Conservation (phyloP, 2,797 vertebrate genomes). For the Pantherophis alleghaniensis region DNA sequence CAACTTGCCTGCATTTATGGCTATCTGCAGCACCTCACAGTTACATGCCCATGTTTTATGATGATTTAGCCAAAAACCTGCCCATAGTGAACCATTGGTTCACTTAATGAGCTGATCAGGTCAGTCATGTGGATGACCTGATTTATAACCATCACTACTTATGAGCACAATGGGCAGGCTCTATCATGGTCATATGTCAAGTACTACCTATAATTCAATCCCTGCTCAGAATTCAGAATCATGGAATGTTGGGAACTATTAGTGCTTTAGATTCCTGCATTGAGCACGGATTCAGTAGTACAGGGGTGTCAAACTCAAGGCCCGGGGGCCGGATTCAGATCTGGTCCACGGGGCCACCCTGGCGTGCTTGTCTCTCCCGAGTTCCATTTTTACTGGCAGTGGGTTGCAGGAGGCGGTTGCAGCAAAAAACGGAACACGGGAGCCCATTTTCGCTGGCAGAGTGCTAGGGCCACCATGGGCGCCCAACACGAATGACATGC, state of each 20-base stretch:
- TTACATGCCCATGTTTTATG: background rate
- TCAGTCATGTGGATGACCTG: background rate
- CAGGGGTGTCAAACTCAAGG: no score
- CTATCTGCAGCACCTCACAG: background rate
- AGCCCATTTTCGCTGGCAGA: no score
- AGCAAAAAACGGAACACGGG: no score
- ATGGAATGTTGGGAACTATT: background rate
- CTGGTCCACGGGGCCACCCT: no score
- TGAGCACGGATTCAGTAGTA: background rate
- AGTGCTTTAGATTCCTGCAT: background rate
- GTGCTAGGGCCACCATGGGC: no score
- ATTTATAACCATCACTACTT: background rate
- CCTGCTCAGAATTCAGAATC: background rate
- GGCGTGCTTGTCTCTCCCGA: no score
- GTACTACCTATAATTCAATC: background rate
- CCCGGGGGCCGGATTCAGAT: no score
- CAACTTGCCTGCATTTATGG: background rate
- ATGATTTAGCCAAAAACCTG: background rate
- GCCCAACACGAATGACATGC: no score
- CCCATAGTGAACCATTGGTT: background rate
- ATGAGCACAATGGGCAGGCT: background rate
- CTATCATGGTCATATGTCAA: background rate
- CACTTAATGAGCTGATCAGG: background rate
- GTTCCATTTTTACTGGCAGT: no score
- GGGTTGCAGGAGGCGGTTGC: no score